Percentiles rank a stretch among this genome's conserved stretches.
Evolutionary conservation across 2,113 vertebrate species (phyloP).

Genomic region (Strigops habroptila): DNA sequence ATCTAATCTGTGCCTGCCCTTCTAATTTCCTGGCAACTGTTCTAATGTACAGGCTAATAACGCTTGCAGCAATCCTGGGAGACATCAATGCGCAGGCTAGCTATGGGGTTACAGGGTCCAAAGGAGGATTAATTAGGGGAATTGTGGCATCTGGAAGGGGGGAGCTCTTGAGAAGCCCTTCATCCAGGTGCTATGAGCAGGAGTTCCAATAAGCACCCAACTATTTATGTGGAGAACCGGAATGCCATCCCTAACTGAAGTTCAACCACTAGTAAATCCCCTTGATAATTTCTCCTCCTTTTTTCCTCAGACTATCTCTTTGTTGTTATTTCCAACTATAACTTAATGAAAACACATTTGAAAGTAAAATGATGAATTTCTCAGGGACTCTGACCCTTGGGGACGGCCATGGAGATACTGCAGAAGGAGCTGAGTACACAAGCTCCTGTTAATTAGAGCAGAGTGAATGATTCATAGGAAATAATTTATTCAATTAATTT

Average conservation of each 20-base stretch:
- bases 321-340: slow-evolving; percentile 36
- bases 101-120: background rate
- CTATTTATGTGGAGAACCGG: background rate
- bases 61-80: slow-evolving; percentile 19
- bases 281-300: background rate
- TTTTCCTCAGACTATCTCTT: background rate
- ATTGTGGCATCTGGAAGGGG: background rate
- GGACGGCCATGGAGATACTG: slow-evolving; percentile 46
- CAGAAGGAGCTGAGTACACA: slow-evolving; percentile 44
- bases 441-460: slow-evolving; percentile 60
- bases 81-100: background rate
- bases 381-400: slow-evolving; percentile 52
- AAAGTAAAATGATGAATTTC: slow-evolving; percentile 63
- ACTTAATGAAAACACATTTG: slow-evolving; percentile 61
- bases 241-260: background rate
- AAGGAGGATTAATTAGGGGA: slow-evolving; percentile 17
- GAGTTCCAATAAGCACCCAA: background rate
- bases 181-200: background rate
- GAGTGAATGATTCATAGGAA: slow-evolving; percentile 55
- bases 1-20: slow-evolving; percentile 15
- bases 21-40: slow-evolving; percentile 49
- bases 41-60: slow-evolving; percentile 18
- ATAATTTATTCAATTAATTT: slow-evolving; percentile 69
- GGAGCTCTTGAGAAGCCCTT: background rate
- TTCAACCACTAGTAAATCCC: background rate